Evolutionary conservation across 2,888 invertebrate genomes (phyloP), one percentile per base, ranked within the genome.

Genomic region (Lepas anatifera): DNA sequence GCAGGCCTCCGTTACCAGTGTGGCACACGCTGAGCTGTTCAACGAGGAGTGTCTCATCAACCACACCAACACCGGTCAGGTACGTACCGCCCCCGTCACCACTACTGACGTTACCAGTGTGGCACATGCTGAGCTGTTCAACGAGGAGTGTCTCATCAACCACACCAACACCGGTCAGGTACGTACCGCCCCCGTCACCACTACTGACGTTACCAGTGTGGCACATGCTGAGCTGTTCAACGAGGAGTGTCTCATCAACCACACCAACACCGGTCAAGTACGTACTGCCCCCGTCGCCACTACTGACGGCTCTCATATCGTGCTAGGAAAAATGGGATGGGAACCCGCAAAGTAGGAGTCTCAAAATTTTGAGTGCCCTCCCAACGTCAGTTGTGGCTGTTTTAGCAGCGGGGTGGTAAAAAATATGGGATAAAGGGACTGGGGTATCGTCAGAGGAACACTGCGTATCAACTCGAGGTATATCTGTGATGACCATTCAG

Each of bases 161-260:
- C 73, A 72, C 29, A 71, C 71, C 69, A 70, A 72, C 16, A 72
- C 73, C 58, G 74, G 74, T 18, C 70, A 73, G 72, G 73, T 74
- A 43, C 67, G 70, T 50, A 27, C 18, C 16, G 27, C 29, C 27
- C 22, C n/a, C n/a, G n/a, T n/a, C n/a, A n/a, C n/a, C n/a, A n/a
- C n/a, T n/a, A n/a, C n/a, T n/a, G n/a, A n/a, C 0, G 92, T 95
- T 10, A 25, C 66, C 13, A 86, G 87, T 70, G 85, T 92, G 72
- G 94, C 95, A 2, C 89, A 89, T 75, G 89, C 90, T 0, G 93
- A 92, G 79, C 82, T 84, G 46, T 88, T 89, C 75, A 92, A 92
- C 77, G 90, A 91, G 72, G 73, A 75, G 48, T 74, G 73, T 37
- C 71, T 74, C n/a, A 72, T 73, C 35, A 67, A 72, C n/a, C 73